phyloP scores from a whole-genome alignment of 2,113 vertebrate species.

The Petaurus breviceps region DNA sequence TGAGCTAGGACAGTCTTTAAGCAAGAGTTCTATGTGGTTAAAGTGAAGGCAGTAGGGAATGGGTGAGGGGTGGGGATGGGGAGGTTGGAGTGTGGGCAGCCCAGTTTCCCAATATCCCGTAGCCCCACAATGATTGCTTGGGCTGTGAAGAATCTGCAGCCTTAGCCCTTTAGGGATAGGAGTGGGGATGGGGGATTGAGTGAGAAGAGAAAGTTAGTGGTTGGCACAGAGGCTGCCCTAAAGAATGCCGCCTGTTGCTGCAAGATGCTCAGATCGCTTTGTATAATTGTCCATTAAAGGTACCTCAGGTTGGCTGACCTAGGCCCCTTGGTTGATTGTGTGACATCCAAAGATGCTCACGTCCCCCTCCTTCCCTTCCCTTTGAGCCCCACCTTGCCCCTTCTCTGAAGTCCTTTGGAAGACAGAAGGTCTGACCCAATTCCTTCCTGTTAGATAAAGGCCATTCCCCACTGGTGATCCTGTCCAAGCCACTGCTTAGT shows the following conservation, averaged over 20 bases:
- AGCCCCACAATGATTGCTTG: background rate
- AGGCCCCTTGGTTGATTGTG: background rate
- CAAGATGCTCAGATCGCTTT: background rate
- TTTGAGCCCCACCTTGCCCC: background rate
- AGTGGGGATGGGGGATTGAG: no score
- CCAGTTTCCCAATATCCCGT: background rate
- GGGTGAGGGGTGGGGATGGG: background rate
- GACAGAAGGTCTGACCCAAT: background rate
- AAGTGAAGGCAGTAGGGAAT: conserved; percentile 7
- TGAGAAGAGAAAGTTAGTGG: no score
- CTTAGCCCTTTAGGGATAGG: background rate
- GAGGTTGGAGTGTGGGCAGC: background rate
- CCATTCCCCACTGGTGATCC: background rate
- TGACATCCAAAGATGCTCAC: background rate
- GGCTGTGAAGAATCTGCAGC: background rate
- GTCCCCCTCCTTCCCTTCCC: background rate
- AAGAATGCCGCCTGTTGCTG: background rate
- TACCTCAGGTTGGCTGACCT: background rate
- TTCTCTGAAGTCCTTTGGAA: background rate
- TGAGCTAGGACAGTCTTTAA: conserved; percentile 23
- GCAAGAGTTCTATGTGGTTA: conserved; percentile 2
- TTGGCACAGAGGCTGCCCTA: background rate
- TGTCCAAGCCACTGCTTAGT: background rate
- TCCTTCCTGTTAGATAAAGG: background rate
- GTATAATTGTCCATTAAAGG: background rate